Evolutionary conservation across 2,113 vertebrate species (phyloP).

Genomic region (Crotalus viridis): DNA sequence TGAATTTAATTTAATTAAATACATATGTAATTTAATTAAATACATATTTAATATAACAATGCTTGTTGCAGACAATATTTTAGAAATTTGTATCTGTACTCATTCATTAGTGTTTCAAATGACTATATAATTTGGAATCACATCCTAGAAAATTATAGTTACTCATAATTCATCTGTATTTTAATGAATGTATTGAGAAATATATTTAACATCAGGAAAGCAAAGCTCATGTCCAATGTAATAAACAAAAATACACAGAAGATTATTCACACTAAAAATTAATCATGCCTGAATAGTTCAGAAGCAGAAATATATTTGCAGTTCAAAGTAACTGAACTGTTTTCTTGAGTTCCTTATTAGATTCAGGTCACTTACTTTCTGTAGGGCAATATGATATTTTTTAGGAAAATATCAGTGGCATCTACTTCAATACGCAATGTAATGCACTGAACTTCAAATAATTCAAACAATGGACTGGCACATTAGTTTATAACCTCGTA

Average conservation of each 20-base stretch:
- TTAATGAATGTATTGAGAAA: not conserved
- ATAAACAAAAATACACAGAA: not conserved
- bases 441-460: not conserved
- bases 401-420: not conserved
- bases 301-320: not conserved
- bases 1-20: no score
- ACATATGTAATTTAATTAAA: no score
- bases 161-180: not conserved
- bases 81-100: not conserved
- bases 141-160: not conserved
- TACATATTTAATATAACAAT: constrained; percentile 1
- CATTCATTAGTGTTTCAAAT: not conserved
- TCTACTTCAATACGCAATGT: not conserved
- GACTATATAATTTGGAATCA: not conserved
- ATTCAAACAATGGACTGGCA: not conserved
- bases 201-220: not conserved
- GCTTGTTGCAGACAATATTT: not conserved
- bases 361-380: constrained; percentile 11
- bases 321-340: constrained; percentile 33
- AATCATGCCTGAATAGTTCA: not conserved
- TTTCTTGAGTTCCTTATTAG: not conserved
- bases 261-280: not conserved
- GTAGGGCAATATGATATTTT: not conserved
- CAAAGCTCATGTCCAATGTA: not conserved
- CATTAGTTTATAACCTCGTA: not conserved